Evolutionary conservation across 2,888 invertebrate genomes (phyloP).

Genomic region (Pandemis cinnamomeana): DNA sequence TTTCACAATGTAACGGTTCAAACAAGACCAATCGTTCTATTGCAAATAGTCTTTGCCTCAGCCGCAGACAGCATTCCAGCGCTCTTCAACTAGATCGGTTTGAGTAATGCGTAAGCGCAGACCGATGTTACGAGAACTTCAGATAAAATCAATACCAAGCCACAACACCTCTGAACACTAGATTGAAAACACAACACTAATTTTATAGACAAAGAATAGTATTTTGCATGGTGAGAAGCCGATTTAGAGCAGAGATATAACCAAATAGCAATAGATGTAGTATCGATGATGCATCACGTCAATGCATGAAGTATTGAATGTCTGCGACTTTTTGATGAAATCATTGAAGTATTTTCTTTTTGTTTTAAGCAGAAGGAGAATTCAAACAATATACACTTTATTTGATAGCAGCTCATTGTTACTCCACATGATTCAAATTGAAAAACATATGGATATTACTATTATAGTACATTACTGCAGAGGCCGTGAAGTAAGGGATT

Average conservation of each 20-base stretch:
- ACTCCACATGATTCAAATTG: no score
- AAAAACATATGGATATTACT: no score
- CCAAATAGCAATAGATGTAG: conserved; percentile 33
- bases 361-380: no score
- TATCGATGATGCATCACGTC: conserved; percentile 35
- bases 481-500: no score
- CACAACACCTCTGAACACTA: conserved; percentile 23
- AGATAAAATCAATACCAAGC: conserved; percentile 40
- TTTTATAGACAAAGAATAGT: conserved; percentile 12
- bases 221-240: background rate
- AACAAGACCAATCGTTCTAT: conserved; percentile 27
- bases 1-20: conserved; percentile 11
- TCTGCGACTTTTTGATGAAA: conserved; percentile 4
- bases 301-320: conserved; percentile 20
- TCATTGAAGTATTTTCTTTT: background rate
- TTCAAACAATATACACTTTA: no score
- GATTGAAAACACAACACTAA: conserved; percentile 19
- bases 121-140: conserved; percentile 42
- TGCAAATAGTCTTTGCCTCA: conserved; percentile 37
- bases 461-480: no score
- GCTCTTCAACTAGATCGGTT: conserved; percentile 42
- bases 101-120: conserved; percentile 41
- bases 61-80: conserved; percentile 42
- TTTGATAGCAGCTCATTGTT: no score
- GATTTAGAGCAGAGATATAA: conserved; percentile 32